These are phyloP conservation scores for Gymnorhina tibicen DNA, from an alignment of 2,113 vertebrate genomes.

Conservation along the genomic window DNA sequence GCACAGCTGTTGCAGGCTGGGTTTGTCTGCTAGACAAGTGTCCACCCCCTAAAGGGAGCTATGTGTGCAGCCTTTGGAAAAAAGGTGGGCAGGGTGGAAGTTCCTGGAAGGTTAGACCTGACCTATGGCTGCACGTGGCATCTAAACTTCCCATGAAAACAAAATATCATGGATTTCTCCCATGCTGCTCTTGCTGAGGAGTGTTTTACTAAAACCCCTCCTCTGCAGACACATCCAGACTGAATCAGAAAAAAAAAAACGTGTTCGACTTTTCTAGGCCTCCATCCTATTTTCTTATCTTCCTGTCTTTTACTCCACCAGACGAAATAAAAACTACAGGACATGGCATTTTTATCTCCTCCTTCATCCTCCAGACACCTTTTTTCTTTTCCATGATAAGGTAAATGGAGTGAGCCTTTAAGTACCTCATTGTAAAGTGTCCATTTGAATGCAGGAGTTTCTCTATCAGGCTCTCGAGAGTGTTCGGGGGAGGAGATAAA, in stretches of 20 bases:
- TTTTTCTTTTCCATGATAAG: slow-evolving; percentile 19
- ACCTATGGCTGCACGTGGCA: background rate
- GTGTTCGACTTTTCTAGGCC: background rate
- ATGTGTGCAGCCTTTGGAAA: background rate
- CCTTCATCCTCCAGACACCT: background rate
- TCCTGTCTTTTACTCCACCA: background rate
- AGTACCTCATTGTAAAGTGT: background rate
- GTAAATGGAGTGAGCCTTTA: slow-evolving; percentile 6
- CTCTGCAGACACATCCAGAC: background rate
- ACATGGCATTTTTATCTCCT: slow-evolving; percentile 27
- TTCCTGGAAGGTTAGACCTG: background rate
- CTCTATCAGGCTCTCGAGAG: background rate
- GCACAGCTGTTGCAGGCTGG: background rate
- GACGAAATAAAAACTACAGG: background rate
- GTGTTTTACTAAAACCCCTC: background rate
- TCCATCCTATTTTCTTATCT: background rate
- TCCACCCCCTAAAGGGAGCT: background rate
- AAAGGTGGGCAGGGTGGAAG: background rate
- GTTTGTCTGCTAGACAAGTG: background rate
- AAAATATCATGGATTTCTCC: background rate
- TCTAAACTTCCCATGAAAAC: background rate
- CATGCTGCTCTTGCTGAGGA: background rate
- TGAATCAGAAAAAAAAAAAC: background rate
- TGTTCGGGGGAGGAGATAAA: background rate
- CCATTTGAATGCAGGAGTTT: background rate